Evolutionary conservation across 2,888 invertebrate species (phyloP).

Genomic region (Dendrolimus pini): DNA sequence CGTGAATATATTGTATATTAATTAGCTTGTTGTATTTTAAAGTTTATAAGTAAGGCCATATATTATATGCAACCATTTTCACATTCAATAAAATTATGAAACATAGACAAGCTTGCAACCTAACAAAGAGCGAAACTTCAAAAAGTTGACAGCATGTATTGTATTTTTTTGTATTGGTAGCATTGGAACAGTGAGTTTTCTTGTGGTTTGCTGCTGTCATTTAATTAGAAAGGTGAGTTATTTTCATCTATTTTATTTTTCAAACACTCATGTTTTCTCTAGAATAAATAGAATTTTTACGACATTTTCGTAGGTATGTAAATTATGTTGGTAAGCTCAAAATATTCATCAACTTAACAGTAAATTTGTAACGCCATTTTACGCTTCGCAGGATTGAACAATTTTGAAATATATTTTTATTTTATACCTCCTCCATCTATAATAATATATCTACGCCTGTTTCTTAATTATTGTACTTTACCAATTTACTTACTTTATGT

Average conservation of each 20-base stretch:
- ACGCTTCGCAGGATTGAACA: constrained; percentile 44
- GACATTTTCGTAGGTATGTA: background rate
- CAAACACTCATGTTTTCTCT: background rate
- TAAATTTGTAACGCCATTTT: constrained; percentile 68
- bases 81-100: background rate
- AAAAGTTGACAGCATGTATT: constrained; percentile 17
- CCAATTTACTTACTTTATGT: too few species aligned
- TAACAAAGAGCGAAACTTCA: constrained; percentile 10
- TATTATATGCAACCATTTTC: too few species aligned
- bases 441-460: too few species aligned
- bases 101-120: constrained; percentile 5
- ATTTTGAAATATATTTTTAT: constrained; percentile 48
- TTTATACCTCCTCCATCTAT: constrained; percentile 23
- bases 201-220: constrained; percentile 67
- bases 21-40: too few species aligned
- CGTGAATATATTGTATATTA: too few species aligned
- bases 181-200: constrained; percentile 49
- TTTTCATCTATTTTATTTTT: constrained; percentile 28
- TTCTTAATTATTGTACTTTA: too few species aligned
- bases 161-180: constrained; percentile 25
- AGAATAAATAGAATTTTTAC: background rate
- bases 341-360: constrained; percentile 29
- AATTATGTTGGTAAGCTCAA: background rate
- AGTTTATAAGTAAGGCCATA: too few species aligned
- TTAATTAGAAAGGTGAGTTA: constrained; percentile 63